These are phyloP conservation scores for Nycticorax nycticorax DNA, from an alignment of 2,113 vertebrate genomes.

Conservation along the genomic window DNA sequence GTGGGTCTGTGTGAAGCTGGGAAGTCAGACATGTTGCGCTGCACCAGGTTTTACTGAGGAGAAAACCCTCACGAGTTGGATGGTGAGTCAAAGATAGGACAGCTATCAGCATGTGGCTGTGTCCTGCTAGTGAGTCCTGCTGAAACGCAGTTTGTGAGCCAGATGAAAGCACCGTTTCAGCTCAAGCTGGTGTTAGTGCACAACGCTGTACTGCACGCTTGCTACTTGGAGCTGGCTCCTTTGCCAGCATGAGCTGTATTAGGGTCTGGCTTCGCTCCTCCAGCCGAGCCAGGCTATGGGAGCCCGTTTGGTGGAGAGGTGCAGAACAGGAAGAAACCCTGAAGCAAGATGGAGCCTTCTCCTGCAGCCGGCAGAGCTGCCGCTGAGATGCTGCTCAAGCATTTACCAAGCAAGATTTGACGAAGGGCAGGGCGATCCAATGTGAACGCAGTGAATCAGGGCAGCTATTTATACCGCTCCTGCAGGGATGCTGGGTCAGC, in stretches of 20 bases:
- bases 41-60: not conserved
- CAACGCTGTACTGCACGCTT: not conserved
- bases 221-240: not conserved
- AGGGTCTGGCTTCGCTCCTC: not conserved
- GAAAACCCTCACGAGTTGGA: not conserved
- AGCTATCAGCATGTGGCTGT: not conserved
- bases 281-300: not conserved
- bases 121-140: not conserved
- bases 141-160: accelerated
- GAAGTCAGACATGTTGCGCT: not conserved
- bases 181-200: not conserved
- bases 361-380: not conserved
- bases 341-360: not conserved
- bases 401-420: not conserved
- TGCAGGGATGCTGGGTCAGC: not conserved
- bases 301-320: not conserved
- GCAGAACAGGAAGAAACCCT: not conserved
- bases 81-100: not conserved
- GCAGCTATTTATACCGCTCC: not conserved
- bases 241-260: accelerated
- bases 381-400: not conserved
- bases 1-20: not conserved
- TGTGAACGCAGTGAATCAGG: not conserved
- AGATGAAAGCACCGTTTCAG: not conserved
- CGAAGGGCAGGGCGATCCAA: not conserved